Evolutionary conservation across 1,140 invertebrate genomes (phyloP).

Genomic region (Holotrichia oblita): DNA sequence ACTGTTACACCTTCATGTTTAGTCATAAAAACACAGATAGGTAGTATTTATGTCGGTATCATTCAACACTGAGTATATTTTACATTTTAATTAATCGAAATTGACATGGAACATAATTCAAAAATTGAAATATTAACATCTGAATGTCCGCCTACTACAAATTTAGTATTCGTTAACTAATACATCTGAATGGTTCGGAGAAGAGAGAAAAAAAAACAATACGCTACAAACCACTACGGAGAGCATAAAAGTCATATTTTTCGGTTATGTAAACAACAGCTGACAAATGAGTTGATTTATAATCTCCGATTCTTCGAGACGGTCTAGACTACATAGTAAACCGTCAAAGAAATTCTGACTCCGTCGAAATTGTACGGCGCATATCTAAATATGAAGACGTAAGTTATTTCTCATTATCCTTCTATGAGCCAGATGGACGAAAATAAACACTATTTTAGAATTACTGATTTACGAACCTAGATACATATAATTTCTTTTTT

Average conservation of each 20-base stretch:
- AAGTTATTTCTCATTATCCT: background rate
- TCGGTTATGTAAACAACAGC: conserved; percentile 31
- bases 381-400: background rate
- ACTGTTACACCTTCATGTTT: too few relatives aligned
- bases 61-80: background rate
- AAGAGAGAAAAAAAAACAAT: conserved; percentile 17
- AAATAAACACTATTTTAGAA: too few relatives aligned
- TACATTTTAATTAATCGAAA: background rate
- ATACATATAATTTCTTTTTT: too few relatives aligned
- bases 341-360: background rate
- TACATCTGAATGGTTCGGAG: background rate
- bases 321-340: conserved; percentile 4
- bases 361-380: background rate
- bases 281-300: conserved; percentile 32
- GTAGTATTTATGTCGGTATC: too few relatives aligned
- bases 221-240: conserved; percentile 3
- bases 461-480: too few relatives aligned
- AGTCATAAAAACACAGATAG: too few relatives aligned
- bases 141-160: background rate
- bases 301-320: background rate
- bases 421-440: too few relatives aligned
- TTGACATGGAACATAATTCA: background rate
- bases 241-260: conserved; percentile 22
- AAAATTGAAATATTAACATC: background rate
- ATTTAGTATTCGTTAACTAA: background rate